A percentile compares a stretch with the other conserved stretches of the same genome.
Evolutionary conservation across 2,797 vertebrate species (phyloP).

Genomic region (Emydoidea blandingii): DNA sequence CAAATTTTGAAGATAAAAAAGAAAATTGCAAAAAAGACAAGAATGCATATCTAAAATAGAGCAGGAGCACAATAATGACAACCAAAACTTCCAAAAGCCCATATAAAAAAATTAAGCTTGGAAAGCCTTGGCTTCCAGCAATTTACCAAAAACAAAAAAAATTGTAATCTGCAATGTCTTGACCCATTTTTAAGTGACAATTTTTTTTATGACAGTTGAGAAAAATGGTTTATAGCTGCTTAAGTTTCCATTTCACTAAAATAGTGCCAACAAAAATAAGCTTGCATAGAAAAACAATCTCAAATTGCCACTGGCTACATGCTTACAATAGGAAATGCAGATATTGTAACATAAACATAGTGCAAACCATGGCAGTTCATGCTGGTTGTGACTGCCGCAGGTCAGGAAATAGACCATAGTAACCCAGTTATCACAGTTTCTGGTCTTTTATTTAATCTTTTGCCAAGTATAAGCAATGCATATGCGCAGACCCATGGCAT

Average conservation of each 20-base stretch:
- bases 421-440: conserved; percentile 91
- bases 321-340: conserved; percentile 86
- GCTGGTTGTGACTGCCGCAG: conserved; percentile 76
- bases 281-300: conserved; percentile 85
- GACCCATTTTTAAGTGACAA: conserved; percentile 80
- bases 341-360: conserved; percentile 88
- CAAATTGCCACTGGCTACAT: conserved; percentile 86
- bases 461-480: conserved; percentile 79
- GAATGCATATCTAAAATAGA: conserved; percentile 74
- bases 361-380: conserved; percentile 91
- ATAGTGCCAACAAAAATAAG: conserved; percentile 89
- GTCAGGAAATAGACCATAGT: conserved; percentile 78
- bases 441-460: conserved; percentile 83
- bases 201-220: conserved; percentile 80
- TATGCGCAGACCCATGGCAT: conserved; percentile 39
- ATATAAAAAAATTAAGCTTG: conserved; percentile 73
- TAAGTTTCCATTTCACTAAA: conserved; percentile 85
- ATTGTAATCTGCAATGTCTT: conserved; percentile 75
- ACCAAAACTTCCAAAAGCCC: conserved; percentile 77
- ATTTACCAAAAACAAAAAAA: conserved; percentile 40
- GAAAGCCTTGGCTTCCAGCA: conserved; percentile 75
- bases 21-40: conserved; percentile 61
- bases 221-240: conserved; percentile 73
- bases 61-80: conserved; percentile 70
- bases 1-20: conserved; percentile 41